Conservation (phyloP, 2,888 invertebrate genomes). For the Lydus trimaculatus region DNA sequence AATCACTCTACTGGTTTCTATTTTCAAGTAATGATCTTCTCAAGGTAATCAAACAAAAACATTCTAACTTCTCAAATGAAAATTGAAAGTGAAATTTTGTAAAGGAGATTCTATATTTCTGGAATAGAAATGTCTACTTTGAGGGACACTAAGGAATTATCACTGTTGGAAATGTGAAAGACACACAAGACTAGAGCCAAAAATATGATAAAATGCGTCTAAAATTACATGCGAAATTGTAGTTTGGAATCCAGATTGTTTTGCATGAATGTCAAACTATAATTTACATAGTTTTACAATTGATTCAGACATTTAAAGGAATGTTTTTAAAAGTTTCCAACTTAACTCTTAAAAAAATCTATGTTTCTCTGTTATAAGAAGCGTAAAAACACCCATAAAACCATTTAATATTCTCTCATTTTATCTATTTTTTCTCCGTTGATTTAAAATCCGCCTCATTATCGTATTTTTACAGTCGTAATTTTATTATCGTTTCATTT, state of each 20-base stretch:
- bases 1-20: no score
- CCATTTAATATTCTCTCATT: not conserved
- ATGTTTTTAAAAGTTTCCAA: not conserved
- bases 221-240: not conserved
- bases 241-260: not conserved
- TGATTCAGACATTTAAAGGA: not conserved
- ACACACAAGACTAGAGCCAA: not conserved
- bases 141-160: not conserved
- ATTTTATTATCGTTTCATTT: not conserved
- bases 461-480: not conserved
- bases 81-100: no score
- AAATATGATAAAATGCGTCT: not conserved
- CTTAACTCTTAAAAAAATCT: not conserved
- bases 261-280: not conserved
- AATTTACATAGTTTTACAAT: not conserved
- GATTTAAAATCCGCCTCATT: not conserved
- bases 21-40: no score
- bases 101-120: no score
- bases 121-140: not conserved
- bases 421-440: not conserved
- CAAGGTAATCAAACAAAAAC: no score
- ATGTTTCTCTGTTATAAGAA: not conserved
- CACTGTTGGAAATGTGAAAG: not conserved
- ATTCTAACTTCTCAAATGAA: no score
- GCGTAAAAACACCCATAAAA: not conserved